Percentiles rank a stretch among this genome's conserved stretches.
phyloP scores from a whole-genome alignment of 2,797 vertebrate species.

The Selene dorsalis region DNA sequence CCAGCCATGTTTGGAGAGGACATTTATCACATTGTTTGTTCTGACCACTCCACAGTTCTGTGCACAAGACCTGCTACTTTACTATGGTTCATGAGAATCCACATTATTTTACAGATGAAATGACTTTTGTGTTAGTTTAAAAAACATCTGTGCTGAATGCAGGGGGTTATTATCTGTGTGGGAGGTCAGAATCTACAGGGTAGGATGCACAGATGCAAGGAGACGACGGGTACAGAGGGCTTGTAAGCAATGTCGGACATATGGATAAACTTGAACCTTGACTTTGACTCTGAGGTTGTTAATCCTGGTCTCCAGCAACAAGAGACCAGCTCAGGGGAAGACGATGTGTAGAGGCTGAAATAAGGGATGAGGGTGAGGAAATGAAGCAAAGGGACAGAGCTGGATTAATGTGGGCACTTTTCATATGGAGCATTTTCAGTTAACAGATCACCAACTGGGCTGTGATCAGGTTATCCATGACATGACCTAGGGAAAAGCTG shows the following conservation, averaged over 20 bases:
- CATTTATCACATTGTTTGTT: background rate
- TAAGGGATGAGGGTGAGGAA: background rate
- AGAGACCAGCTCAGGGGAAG: background rate
- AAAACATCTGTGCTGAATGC: background rate
- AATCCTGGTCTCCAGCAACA: background rate
- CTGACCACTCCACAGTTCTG: background rate
- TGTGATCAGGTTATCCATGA: background rate
- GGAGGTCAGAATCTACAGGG: slow-evolving; percentile 28
- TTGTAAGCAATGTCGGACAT: background rate
- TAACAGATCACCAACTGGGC: background rate
- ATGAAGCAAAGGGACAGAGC: background rate
- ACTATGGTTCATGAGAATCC: background rate
- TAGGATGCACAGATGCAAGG: background rate
- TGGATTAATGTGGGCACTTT: background rate
- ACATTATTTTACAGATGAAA: background rate
- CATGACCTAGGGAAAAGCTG: background rate
- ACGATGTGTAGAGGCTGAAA: background rate
- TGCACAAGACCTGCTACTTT: background rate
- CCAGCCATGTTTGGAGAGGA: background rate
- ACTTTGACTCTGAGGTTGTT: background rate
- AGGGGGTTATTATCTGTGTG: slow-evolving; percentile 17
- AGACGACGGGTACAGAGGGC: slow-evolving; percentile 3
- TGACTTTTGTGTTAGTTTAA: background rate
- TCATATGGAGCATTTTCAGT: background rate
- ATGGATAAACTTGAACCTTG: slow-evolving; percentile 18